Evolutionary conservation across 1,140 invertebrate species (phyloP).

Genomic region (Propsilocerus akamusi): DNA sequence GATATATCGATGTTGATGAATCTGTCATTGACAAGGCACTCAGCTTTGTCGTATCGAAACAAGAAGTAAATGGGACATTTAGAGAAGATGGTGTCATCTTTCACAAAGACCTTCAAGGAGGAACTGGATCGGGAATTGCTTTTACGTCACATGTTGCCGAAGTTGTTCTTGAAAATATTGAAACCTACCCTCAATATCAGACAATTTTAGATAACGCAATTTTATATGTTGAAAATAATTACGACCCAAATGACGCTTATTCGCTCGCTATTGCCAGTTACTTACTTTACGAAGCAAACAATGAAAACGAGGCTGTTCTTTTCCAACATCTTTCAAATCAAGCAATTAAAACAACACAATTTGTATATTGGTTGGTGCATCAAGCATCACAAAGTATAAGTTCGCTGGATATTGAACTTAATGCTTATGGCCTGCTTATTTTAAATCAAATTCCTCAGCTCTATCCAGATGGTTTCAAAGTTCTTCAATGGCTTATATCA

Average conservation of each 20-base stretch:
- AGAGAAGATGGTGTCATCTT: too few relatives aligned
- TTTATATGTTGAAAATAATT: background rate
- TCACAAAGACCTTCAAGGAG: too few relatives aligned
- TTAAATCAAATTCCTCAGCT: slow-evolving; percentile 33
- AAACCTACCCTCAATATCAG: background rate
- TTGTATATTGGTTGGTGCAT: background rate
- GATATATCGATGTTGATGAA: slow-evolving; percentile 63
- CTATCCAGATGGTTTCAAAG: slow-evolving; percentile 30
- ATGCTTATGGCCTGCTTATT: slow-evolving; percentile 50
- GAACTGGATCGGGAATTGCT: background rate
- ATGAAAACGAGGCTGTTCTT: background rate
- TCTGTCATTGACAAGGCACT: slow-evolving; percentile 50
- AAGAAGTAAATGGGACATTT: background rate
- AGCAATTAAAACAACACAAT: background rate
- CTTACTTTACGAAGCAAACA: background rate
- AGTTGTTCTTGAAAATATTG: background rate
- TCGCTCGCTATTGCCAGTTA: background rate
- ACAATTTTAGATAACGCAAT: background rate
- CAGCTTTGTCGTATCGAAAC: slow-evolving; percentile 25
- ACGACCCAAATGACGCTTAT: background rate
- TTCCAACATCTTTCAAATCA: background rate
- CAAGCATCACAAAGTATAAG: too few relatives aligned
- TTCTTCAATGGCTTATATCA: slow-evolving; percentile 48
- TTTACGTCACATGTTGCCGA: background rate
- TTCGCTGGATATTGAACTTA: slow-evolving; percentile 51